Conservation (phyloP, 1,140 invertebrate genomes). For the Drosophila truncata region DNA sequence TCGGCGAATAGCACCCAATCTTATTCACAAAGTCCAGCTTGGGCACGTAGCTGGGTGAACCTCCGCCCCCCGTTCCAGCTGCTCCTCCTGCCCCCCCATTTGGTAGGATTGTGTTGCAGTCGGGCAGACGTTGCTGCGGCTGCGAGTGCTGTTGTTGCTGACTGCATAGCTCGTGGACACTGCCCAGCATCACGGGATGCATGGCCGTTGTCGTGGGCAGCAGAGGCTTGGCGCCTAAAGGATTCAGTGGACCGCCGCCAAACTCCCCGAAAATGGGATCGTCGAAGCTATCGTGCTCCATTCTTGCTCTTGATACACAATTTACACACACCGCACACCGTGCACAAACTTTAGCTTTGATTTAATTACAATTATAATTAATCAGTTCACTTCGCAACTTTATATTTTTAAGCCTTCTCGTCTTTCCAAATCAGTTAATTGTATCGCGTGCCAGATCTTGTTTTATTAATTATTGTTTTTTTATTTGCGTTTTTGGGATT, state of each 20-base stretch:
- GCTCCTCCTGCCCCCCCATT: constrained; percentile 56
- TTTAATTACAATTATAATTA: constrained; percentile 53
- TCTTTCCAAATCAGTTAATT: constrained; percentile 80
- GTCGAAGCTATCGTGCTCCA: constrained; percentile 91
- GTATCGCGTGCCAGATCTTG: constrained; percentile 35
- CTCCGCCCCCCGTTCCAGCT: constrained; percentile 25
- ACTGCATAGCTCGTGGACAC: constrained; percentile 72
- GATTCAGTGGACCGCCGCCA: constrained; percentile 77
- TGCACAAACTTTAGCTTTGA: constrained; percentile 34
- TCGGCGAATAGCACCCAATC: constrained; percentile 83
- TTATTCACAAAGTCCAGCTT: constrained; percentile 80
- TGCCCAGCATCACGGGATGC: constrained; percentile 89
- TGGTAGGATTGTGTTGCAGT: constrained; percentile 81
- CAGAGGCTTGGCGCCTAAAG: constrained; percentile 82
- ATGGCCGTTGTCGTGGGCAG: constrained; percentile 79
- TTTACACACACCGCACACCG: constrained; percentile 21
- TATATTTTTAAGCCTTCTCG: background rate
- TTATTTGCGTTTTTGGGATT: background rate
- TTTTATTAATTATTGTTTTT: constrained; percentile 13
- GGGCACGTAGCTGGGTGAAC: constrained; percentile 78
- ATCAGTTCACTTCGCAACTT: constrained; percentile 18
- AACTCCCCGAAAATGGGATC: constrained; percentile 92
- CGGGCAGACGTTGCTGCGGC: constrained; percentile 74
- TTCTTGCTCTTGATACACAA: constrained; percentile 59
- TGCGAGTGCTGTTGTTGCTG: constrained; percentile 57